Base-by-base conservation (phyloP, 2,113 vertebrate species). In the Fulica atra region DNA sequence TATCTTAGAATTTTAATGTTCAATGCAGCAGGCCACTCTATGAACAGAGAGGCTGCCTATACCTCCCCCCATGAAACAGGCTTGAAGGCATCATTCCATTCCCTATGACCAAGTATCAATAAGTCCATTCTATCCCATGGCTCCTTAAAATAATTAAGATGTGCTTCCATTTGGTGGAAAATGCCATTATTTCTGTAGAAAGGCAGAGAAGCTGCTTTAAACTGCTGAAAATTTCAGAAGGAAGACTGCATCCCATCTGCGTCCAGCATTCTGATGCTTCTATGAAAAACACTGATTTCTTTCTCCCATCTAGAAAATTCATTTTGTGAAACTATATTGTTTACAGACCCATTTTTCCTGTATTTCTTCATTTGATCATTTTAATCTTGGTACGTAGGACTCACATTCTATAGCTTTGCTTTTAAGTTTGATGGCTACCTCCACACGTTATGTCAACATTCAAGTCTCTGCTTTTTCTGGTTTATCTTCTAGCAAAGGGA, bases 1-100 rank as follows among this genome's bases (percentile, higher is more conserved):
- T 14, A 17, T 7, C 24, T 81, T 16, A 28, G 21, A 51, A 79
- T 61, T 72, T 35, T 38, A 71, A 23, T 48, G 38, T 42, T 38
- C 2, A 16, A 35, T 60, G 33, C 21, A 35, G 9, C 0, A 0
- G n/a, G 5, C 3, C 54, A 48, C 54, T n/a, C n/a, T 60, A 3
- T 0, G 2, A 33, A 31, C 4, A 23, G 16, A 76, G n/a, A 66
- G 18, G 5, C 3, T 70, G 4, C 28, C 64, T 63, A 24, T 38
- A 48, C 35, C 17, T 80, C 21, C 48, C 51, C 36, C 36, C 28
- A 35, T 13, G 24, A 66, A 57, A 70, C 14, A 35, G 21, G 18
- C 23, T 25, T 54, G 28, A 85, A 59, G 6, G 28, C 10, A 35
- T 29, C 19, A 42, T 79, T 85, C n/a, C 38, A 8, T 35, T 82